Conservation (phyloP, 2,797 vertebrate genomes). For the Geotrypetes seraphini region DNA sequence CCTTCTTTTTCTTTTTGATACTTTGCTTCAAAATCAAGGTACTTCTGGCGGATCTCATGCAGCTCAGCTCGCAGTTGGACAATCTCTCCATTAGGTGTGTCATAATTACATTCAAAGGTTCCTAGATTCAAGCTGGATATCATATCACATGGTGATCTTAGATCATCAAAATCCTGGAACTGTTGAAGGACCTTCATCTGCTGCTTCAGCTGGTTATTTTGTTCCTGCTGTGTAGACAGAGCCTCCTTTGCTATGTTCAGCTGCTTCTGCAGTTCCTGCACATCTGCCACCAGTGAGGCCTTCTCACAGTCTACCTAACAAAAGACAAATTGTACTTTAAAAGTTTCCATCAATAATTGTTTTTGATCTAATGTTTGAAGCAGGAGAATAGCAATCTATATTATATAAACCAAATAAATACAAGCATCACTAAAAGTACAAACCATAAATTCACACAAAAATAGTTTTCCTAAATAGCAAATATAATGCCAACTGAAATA, state of each 20-base stretch:
- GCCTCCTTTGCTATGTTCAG: conserved; percentile 58
- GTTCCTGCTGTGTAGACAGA: conserved; percentile 60
- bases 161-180: background rate
- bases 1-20: conserved; percentile 61
- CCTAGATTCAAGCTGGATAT: conserved; percentile 58
- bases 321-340: background rate
- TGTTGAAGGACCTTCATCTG: conserved; percentile 47
- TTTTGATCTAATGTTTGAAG: no score
- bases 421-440: no score
- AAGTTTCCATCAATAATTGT: no score
- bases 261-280: conserved; percentile 67
- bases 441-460: no score
- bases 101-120: conserved; percentile 54
- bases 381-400: no score
- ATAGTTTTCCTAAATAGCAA: no score
- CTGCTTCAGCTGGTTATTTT: conserved; percentile 50
- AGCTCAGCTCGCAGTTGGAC: conserved; percentile 54
- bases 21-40: conserved; percentile 49
- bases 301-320: conserved; percentile 66
- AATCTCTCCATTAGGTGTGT: conserved; percentile 50
- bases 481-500: no score
- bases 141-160: conserved; percentile 27
- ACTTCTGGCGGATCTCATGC: conserved; percentile 48
- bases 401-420: no score
- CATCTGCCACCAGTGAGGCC: conserved; percentile 42